phyloP scores from a whole-genome alignment of 2,888 invertebrate genomes.

The Baccha elongata region DNA sequence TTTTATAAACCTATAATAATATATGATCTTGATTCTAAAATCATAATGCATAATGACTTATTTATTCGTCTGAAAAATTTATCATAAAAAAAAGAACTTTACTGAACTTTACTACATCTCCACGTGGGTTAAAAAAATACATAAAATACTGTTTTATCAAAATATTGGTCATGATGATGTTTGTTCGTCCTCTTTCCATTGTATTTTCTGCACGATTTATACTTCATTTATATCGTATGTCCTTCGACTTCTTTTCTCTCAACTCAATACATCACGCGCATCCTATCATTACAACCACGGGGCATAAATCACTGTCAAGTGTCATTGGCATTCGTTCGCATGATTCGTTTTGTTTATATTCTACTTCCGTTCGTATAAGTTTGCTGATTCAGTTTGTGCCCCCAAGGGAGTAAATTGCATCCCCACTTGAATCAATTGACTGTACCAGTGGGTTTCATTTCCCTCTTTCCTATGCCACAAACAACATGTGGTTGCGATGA shows the following conservation, averaged over 20 bases:
- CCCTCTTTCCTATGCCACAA: not conserved
- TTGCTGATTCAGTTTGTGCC: slow-evolving; percentile 19
- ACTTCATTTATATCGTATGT: not conserved
- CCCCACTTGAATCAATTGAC: not conserved
- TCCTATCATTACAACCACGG: slow-evolving; percentile 79
- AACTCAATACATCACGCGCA: slow-evolving; percentile 58
- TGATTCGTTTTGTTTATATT: slow-evolving; percentile 8
- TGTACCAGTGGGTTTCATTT: not conserved
- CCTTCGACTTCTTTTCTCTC: not conserved
- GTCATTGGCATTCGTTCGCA: slow-evolving; percentile 78
- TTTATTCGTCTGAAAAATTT: not conserved
- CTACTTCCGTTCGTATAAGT: slow-evolving; percentile 32
- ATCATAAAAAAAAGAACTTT: slow-evolving; percentile 18
- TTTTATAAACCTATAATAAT: too few relatives aligned
- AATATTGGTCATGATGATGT: slow-evolving; percentile 9
- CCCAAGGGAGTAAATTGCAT: slow-evolving; percentile 41
- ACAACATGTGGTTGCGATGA: not conserved
- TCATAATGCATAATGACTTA: slow-evolving; percentile 55
- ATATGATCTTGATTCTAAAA: too few relatives aligned
- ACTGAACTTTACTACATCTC: too few relatives aligned
- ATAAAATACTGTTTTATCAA: too few relatives aligned
- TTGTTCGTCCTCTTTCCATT: not conserved
- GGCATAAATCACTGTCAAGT: slow-evolving; percentile 82
- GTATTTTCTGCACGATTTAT: slow-evolving; percentile 40
- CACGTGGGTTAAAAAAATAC: too few relatives aligned